Evolutionary conservation across 1,140 invertebrate genomes (phyloP).

Genomic region (Tyrophagus putrescentiae): DNA sequence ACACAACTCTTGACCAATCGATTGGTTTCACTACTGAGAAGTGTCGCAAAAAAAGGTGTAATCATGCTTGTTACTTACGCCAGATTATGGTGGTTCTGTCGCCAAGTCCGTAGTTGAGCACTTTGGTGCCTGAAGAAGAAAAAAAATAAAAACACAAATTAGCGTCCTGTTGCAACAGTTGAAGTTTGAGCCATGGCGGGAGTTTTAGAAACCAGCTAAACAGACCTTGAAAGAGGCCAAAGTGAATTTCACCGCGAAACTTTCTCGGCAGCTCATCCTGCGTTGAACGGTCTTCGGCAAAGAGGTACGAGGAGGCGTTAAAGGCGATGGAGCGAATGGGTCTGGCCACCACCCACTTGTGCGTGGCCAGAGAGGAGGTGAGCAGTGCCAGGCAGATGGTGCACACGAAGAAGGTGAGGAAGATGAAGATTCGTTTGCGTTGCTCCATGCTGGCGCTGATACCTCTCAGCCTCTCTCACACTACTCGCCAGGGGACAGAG

Average conservation of each 20-base stretch:
- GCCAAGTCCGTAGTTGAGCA: conserved; percentile 63
- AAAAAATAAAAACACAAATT: too few relatives aligned
- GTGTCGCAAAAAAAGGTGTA: too few relatives aligned
- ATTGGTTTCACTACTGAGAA: too few relatives aligned
- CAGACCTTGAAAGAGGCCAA: conserved; percentile 67
- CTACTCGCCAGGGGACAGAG: too few relatives aligned
- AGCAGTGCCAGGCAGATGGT: conserved; percentile 63
- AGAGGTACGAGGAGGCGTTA: conserved; percentile 36
- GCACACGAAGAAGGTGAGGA: conserved; percentile 71
- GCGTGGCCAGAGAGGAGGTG: conserved; percentile 64
- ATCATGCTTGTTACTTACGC: conserved; percentile 27
- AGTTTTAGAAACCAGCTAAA: too few relatives aligned
- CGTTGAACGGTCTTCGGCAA: conserved; percentile 17
- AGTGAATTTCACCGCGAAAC: conserved; percentile 59
- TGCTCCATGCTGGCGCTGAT: conserved; percentile 31
- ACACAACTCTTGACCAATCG: too few relatives aligned
- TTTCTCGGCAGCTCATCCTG: conserved; percentile 27
- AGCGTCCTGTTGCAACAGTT: too few relatives aligned
- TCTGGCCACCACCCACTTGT: conserved; percentile 66
- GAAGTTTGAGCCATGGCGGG: too few relatives aligned
- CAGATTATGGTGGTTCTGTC: conserved; percentile 42
- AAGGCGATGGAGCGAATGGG: conserved; percentile 44
- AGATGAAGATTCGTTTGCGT: conserved; percentile 62
- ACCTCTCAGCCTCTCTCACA: too few relatives aligned
- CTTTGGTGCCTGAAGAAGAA: conserved; percentile 67